A percentile compares a stretch with the other conserved stretches of the same genome.
Evolutionary conservation across 2,113 vertebrate genomes (phyloP).

Genomic region (Falcunculus frontatus): DNA sequence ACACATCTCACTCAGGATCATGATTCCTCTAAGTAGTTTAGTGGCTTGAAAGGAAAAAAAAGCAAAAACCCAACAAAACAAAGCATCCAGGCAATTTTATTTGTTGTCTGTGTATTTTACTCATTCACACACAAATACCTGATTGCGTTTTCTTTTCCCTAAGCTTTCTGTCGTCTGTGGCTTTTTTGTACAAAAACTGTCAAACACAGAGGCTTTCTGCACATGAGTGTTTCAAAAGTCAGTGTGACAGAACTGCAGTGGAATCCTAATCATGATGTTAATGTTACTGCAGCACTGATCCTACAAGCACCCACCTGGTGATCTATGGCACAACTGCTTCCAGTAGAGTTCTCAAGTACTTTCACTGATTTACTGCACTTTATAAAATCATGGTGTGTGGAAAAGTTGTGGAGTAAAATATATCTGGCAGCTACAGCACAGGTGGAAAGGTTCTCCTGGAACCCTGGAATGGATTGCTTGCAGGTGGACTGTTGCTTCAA

Average conservation of each 20-base stretch:
- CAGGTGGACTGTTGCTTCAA: background rate
- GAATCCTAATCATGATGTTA: background rate
- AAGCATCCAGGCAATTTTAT: background rate
- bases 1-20: background rate
- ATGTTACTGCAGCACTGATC: background rate
- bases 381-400: background rate
- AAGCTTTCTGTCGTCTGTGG: background rate
- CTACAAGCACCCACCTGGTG: background rate
- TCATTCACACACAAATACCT: background rate
- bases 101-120: background rate
- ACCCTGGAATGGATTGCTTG: accelerated
- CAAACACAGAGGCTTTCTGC: background rate
- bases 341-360: background rate
- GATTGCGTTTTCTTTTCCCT: background rate
- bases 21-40: background rate
- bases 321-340: background rate
- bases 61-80: background rate
- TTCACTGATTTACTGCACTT: background rate
- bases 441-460: background rate
- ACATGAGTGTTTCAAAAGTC: background rate
- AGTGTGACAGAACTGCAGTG: background rate
- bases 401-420: background rate
- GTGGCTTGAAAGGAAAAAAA: background rate
- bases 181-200: background rate
- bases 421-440: background rate